A percentile compares a stretch with the other conserved stretches of the same genome.
These are phyloP conservation scores for Alentia gelatinosa DNA, from an alignment of 2,888 invertebrate genomes.

Conservation along the genomic window DNA sequence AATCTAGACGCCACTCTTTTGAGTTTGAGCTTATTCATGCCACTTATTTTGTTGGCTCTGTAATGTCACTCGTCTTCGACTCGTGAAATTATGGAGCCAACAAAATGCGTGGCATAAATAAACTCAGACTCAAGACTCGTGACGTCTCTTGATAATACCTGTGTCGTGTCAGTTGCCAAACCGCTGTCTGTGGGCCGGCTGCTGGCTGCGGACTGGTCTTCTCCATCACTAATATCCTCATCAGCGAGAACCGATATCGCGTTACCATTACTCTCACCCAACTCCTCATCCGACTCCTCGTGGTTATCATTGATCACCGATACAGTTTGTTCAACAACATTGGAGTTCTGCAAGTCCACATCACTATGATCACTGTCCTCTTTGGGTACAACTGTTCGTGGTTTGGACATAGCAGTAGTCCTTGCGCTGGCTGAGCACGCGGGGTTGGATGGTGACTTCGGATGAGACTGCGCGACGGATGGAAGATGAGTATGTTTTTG, in stretches of 20 bases:
- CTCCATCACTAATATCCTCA: constrained; percentile 49
- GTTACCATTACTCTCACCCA: constrained; percentile 30
- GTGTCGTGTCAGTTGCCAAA: constrained; percentile 50
- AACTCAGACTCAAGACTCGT: neutral
- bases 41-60: too few species aligned
- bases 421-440: neutral
- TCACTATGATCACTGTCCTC: constrained; percentile 49
- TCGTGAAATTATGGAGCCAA: neutral
- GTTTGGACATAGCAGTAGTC: neutral
- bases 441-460: neutral
- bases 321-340: neutral
- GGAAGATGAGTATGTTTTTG: neutral
- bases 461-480: neutral
- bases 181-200: constrained; percentile 54
- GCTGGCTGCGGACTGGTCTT: constrained; percentile 38
- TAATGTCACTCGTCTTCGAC: neutral
- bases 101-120: neutral
- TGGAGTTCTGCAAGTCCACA: neutral
- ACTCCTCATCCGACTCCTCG: constrained; percentile 3
- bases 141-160: too few species aligned
- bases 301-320: neutral
- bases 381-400: neutral
- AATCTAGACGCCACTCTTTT: too few species aligned
- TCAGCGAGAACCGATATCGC: constrained; percentile 46
- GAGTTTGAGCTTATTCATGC: too few species aligned